phyloP scores from a whole-genome alignment of 2,797 vertebrate genomes.

The Champsocephalus esox region DNA sequence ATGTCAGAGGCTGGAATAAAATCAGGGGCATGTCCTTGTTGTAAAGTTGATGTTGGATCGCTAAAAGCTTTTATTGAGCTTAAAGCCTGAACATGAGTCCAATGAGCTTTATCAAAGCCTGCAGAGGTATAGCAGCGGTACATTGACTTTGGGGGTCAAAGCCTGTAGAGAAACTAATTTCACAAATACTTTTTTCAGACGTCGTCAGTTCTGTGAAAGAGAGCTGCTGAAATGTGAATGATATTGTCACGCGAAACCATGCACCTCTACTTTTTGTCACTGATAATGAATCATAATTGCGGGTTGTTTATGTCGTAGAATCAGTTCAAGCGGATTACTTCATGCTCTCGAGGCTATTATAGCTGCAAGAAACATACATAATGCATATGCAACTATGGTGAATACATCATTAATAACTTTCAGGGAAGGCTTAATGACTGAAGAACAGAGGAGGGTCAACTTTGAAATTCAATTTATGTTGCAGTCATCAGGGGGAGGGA shows the following conservation, averaged over 20 bases:
- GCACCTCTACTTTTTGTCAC: background rate
- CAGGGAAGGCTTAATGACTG: conserved; percentile 51
- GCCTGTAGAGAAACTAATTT: conserved; percentile 27
- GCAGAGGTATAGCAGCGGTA: conserved; percentile 21
- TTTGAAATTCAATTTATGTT: conserved; percentile 53
- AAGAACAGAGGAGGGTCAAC: conserved; percentile 56
- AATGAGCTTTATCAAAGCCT: conserved; percentile 31
- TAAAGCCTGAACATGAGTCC: conserved; percentile 29
- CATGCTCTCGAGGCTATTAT: conserved; percentile 22
- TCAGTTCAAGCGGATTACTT: conserved; percentile 32
- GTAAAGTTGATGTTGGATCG: conserved; percentile 35
- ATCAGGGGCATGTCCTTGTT: conserved; percentile 47
- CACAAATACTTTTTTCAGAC: conserved; percentile 26
- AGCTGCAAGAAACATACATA: conserved; percentile 49
- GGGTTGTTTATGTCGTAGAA: conserved; percentile 30
- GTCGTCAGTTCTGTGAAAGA: conserved; percentile 37
- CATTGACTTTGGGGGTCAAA: conserved; percentile 27
- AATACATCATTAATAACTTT: conserved; percentile 60
- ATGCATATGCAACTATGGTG: conserved; percentile 49
- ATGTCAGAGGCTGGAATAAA: conserved; percentile 48
- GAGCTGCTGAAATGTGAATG: conserved; percentile 44
- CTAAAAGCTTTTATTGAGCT: conserved; percentile 45
- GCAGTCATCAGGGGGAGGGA: background rate
- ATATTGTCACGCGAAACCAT: conserved; percentile 16
- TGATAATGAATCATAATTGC: conserved; percentile 18